Conservation (phyloP, 2,113 vertebrate genomes). For the Proteles cristata region DNA sequence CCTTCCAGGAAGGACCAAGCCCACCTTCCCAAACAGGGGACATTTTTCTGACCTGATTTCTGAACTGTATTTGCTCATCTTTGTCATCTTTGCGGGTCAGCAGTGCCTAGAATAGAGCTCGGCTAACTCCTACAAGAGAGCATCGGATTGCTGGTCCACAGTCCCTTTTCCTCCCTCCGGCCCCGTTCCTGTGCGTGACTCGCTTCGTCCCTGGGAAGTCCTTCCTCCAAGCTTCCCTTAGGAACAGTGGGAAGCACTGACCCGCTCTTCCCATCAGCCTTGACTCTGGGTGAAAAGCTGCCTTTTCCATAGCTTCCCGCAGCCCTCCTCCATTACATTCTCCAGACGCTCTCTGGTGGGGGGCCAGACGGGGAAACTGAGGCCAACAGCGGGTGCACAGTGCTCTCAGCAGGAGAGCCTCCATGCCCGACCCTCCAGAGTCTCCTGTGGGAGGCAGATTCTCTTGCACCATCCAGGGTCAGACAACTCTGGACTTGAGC, state of each 20-base stretch:
- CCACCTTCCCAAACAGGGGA: background rate
- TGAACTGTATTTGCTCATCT: background rate
- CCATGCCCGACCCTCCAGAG: background rate
- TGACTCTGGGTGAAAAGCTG: background rate
- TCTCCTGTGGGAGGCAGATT: background rate
- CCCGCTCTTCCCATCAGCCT: background rate
- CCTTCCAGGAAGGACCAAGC: background rate
- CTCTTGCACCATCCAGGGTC: background rate
- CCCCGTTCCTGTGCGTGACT: background rate
- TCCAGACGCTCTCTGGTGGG: background rate
- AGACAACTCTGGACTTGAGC: background rate
- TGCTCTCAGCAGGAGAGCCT: background rate
- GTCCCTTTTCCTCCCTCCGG: background rate
- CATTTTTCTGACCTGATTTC: background rate
- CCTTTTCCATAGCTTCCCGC: background rate
- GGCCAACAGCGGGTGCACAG: background rate
- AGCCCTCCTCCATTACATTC: background rate
- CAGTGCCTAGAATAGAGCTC: background rate
- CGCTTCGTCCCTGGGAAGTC: background rate
- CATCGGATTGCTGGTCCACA: background rate
- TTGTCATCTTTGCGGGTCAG: background rate
- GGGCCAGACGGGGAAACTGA: background rate
- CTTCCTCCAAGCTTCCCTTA: background rate
- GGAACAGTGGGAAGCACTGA: background rate
- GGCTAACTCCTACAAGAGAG: background rate